phyloP scores from a whole-genome alignment of 2,797 vertebrate species.

The Loris lydekkerianus region DNA sequence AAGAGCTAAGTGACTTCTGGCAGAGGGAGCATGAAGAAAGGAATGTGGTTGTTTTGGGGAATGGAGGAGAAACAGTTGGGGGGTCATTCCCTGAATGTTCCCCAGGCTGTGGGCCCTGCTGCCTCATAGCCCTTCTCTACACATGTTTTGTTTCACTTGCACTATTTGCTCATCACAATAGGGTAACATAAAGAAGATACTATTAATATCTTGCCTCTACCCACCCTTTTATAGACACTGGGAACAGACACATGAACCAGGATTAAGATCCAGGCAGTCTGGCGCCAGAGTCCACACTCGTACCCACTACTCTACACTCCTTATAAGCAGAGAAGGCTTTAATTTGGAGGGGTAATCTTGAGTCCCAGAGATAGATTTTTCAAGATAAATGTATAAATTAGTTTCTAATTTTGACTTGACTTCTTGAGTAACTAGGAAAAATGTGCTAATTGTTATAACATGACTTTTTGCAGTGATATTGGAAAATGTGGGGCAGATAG shows the following conservation, averaged over 20 bases:
- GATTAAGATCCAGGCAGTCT: neutral
- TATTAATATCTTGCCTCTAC: neutral
- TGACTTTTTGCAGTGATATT: neutral
- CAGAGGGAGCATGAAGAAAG: too few species aligned
- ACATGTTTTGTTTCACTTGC: neutral
- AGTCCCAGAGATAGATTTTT: neutral
- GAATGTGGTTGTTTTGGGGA: too few species aligned
- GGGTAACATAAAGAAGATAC: too few species aligned
- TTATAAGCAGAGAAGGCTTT: neutral
- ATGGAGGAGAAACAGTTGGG: too few species aligned
- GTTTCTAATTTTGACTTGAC: neutral
- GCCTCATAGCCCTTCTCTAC: neutral
- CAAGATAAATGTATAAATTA: neutral
- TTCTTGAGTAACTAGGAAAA: neutral
- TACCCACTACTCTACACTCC: neutral
- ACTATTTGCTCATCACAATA: neutral
- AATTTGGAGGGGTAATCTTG: neutral
- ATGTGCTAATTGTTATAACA: neutral
- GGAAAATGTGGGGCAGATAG: neutral
- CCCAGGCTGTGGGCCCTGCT: too few species aligned
- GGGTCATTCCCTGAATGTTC: too few species aligned
- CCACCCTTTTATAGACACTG: neutral
- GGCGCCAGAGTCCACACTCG: neutral
- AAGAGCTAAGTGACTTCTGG: too few species aligned
- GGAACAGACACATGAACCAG: neutral